phyloP scores from a whole-genome alignment of 37 sponge, comb jelly and placozoan species.

The Tethya wilhelma region DNA sequence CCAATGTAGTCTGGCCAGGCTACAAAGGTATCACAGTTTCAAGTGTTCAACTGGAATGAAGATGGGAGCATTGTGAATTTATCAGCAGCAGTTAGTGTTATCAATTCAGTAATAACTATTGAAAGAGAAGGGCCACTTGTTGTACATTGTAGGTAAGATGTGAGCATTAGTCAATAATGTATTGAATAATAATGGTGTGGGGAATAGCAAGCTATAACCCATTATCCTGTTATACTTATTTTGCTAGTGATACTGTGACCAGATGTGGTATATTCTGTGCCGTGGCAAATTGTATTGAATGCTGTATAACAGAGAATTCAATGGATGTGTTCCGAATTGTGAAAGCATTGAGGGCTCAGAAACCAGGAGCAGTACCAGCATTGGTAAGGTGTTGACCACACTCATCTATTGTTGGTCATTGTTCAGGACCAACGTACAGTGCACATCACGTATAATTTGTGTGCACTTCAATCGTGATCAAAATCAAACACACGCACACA shows the following conservation, averaged over 20 bases:
- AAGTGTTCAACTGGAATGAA: slow-evolving; percentile 72
- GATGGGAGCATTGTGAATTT: slow-evolving; percentile 41
- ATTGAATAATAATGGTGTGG: no score
- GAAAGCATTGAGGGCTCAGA: slow-evolving; percentile 67
- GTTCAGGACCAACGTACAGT: no score
- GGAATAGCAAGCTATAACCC: no score
- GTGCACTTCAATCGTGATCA: no score
- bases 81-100: slow-evolving; percentile 58
- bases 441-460: no score
- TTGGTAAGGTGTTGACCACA: slow-evolving; percentile 65
- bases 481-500: neutral
- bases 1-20: slow-evolving; percentile 18
- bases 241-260: slow-evolving; percentile 65
- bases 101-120: slow-evolving; percentile 52
- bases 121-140: slow-evolving; percentile 78
- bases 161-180: no score
- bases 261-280: slow-evolving; percentile 86
- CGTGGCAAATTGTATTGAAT: slow-evolving; percentile 55
- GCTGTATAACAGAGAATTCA: slow-evolving; percentile 77
- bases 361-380: slow-evolving; percentile 58
- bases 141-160: slow-evolving; percentile 91
- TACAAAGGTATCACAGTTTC: slow-evolving; percentile 75
- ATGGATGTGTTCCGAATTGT: slow-evolving; percentile 81
- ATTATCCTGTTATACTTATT: no score
- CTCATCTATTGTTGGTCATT: neutral